Evolutionary conservation across 2,797 vertebrate genomes (phyloP).

Genomic region (Leucoraja ocellata): DNA sequence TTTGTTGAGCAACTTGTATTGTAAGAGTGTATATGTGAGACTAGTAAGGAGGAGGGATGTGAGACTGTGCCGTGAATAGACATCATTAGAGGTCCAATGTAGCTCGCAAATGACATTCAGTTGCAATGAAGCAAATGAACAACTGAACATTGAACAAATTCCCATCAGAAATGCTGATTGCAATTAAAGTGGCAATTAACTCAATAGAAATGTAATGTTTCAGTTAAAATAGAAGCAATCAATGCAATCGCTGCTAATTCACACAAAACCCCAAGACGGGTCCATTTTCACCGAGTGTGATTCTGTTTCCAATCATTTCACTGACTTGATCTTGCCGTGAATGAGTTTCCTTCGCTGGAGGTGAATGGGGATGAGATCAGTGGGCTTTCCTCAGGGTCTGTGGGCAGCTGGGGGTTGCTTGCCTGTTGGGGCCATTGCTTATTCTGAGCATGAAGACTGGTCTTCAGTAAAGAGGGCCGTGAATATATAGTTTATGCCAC

Average conservation of each 20-base stretch:
- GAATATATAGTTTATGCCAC: background rate
- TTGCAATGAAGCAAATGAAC: background rate
- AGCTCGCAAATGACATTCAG: background rate
- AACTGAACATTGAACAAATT: background rate
- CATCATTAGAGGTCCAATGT: background rate
- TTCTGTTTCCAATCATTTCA: background rate
- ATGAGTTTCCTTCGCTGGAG: background rate
- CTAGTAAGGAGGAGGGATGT: background rate
- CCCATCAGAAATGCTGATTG: conserved; percentile 19
- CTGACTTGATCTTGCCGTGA: no score
- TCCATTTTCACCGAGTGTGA: background rate
- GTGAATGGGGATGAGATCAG: background rate
- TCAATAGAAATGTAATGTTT: conserved; percentile 29
- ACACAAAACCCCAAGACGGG: conserved; percentile 5
- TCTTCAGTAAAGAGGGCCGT: no score
- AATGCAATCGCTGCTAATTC: conserved; percentile 28
- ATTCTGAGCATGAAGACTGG: background rate
- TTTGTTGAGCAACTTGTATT: background rate
- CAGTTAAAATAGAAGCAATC: conserved; percentile 11
- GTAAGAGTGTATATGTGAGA: background rate
- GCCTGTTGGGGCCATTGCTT: background rate
- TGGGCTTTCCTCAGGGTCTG: no score
- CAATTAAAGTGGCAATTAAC: conserved; percentile 31
- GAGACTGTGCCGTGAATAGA: background rate
- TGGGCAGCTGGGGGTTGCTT: no score